Evolutionary conservation across 2,888 invertebrate genomes (phyloP), one percentile per base, ranked within the genome.

Genomic region (Boloria selene): DNA sequence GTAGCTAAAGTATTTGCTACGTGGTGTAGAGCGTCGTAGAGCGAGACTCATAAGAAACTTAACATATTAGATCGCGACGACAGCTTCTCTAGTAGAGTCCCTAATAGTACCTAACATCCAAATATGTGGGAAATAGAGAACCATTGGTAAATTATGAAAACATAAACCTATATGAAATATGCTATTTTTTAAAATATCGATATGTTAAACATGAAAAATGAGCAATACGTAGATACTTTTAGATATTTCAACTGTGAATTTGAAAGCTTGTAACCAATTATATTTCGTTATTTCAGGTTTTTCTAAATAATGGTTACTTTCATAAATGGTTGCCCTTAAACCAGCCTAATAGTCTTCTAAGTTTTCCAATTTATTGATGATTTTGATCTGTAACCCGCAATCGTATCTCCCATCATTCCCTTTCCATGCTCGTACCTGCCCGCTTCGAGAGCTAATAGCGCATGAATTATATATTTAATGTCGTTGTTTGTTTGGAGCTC

Each of bases 31-130:
- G 56, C 5, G 45, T 22, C 22, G 45, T 56, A 45, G 45, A 22
- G 45, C 45, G 45, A 45, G 26, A 45, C 56, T 7, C 56, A 26
- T 56, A 56, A 56, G 16, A 45, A 26, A 56, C 13, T 2, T 56
- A 56, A 56, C 56, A 26, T 56, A 44, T 45, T 26, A 44, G 22
- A 56, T 56, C 22, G n/a, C 22, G 56, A 45, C 45, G 56, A 22
- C 45, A 56, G 45, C 44, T 26, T 45, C 16, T 26, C 16, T 45
- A 10, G 45, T n/a, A 4, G 10, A 52, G 18, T 31, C 54, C 47
- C 13, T 44, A 38, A 44, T 56, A 45, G 45, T 56, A 56, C 44
- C 45, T n/a, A 45, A 5, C 0, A 31, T 1, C 22, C 44, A 45
- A 3, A 45, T 45, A 13, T 56, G 56, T 45, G 26, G 22, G n/a